Base-by-base conservation (phyloP, 2,113 vertebrate genomes). In the Columba janthina region DNA sequence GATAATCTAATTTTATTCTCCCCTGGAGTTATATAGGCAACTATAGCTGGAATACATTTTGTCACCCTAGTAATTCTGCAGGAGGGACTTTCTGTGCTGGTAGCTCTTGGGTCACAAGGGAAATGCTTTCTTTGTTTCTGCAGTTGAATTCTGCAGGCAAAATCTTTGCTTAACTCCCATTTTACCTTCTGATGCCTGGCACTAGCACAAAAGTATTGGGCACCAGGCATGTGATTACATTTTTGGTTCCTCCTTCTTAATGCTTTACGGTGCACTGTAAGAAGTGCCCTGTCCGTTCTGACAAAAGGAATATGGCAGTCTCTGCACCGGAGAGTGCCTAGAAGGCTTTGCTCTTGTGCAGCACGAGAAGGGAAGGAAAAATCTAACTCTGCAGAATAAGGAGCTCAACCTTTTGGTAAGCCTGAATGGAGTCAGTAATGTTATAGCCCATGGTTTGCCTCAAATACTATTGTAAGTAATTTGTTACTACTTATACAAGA, bases 241-340 rank as follows among this genome's bases (percentile, higher is more conserved):
- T 38, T 65, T 20, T 5, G 3, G 15, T 40, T 78, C 34, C 15
- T 86, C 32, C 14, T 93, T 2, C 28, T 62, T 87, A 71, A 42
- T 57, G 58, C 40, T 60, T 66, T 72, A 25, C 70, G 69, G 24
- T 51, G 50, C 32, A 31, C 44, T 70, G 6, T 69, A 48, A 38
- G 54, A 77, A 62, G 54, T 73, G 12, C 51, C 58, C 17, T 66
- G 6, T 50, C 46, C 58, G 2, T 86, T 88, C 50, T 62, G 87
- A 53, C 65, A 20, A 58, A 82, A 57, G 51, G 15, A 40, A 76
- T 89, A 28, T 48, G 56, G 31, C 31, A 71, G 14, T 50, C 24
- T 79, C 72, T 86, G 81, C 58, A 54, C 1, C 0, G 0, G 0
- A 29, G 21, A 32, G 21, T 76, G 32, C 46, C 21, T 83, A 48